Evolutionary conservation across 2,888 invertebrate species (phyloP).

Genomic region (Campaea margaritaria): DNA sequence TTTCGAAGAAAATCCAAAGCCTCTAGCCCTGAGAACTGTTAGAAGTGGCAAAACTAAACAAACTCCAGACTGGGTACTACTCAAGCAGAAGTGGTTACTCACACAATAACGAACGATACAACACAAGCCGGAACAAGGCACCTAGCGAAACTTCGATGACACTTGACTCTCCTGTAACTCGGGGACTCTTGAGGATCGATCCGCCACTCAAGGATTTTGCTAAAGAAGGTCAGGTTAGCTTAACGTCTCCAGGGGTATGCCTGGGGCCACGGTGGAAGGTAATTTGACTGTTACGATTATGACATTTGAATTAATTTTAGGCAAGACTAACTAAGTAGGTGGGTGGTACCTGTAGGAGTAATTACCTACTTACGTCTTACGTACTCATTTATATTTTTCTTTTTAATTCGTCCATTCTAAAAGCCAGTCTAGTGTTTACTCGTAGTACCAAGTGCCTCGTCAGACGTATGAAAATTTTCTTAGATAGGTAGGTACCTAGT

Average conservation of each 20-base stretch:
- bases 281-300: constrained; percentile 19
- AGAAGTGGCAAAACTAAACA: constrained; percentile 11
- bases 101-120: constrained; percentile 21
- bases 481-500: too few relatives aligned
- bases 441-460: too few relatives aligned
- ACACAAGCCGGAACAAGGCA: constrained; percentile 20
- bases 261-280: background rate
- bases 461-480: too few relatives aligned
- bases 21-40: background rate
- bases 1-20: too few relatives aligned
- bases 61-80: constrained; percentile 15
- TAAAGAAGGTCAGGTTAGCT: constrained; percentile 11
- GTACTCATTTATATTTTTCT: too few relatives aligned
- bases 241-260: constrained; percentile 6
- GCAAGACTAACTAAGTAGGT: background rate
- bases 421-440: too few relatives aligned
- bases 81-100: constrained; percentile 19
- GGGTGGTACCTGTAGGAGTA: too few relatives aligned
- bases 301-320: background rate
- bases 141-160: constrained; percentile 17
- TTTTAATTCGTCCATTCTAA: too few relatives aligned
- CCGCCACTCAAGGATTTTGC: constrained; percentile 4
- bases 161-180: constrained; percentile 22
- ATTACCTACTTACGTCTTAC: too few relatives aligned
- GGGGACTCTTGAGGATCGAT: constrained; percentile 23